phyloP scores from a whole-genome alignment of 35 echinoderm and acorn worm species.

The Ophioderma brevispina region DNA sequence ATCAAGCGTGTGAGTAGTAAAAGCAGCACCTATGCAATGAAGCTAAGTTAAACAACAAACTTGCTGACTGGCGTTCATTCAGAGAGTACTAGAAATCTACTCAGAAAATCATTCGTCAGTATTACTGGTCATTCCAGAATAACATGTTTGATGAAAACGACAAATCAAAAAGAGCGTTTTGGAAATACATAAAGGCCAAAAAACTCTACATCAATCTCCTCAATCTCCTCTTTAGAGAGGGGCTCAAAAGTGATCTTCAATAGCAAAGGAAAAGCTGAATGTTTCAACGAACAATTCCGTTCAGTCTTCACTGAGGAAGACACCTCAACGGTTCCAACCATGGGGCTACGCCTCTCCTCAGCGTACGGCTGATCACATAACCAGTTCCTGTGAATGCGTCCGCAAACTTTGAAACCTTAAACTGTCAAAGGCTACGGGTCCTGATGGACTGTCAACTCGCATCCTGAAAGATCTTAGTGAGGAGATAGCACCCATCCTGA shows the following conservation, averaged over 20 bases:
- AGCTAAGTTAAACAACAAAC: neutral
- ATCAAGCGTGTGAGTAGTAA: neutral
- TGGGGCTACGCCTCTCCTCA: neutral
- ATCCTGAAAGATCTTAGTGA: conserved; percentile 30
- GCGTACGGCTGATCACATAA: neutral
- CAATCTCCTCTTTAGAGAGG: neutral
- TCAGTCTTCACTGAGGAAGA: neutral
- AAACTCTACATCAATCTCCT: neutral
- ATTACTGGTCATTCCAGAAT: neutral
- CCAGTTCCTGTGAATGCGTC: neutral
- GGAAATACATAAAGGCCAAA: neutral
- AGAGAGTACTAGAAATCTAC: neutral
- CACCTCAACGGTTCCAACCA: neutral
- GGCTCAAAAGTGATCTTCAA: neutral
- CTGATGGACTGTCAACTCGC: conserved; percentile 9
- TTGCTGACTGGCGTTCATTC: neutral
- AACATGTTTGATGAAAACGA: neutral
- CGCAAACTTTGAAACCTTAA: neutral
- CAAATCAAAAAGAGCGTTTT: neutral
- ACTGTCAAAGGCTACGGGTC: neutral
- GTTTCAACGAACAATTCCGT: neutral
- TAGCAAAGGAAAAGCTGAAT: neutral
- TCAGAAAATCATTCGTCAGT: neutral
- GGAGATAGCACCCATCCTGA: conserved; percentile 17
- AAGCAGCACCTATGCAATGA: neutral